Evolutionary conservation across 2,888 invertebrate species (phyloP).

Genomic region (Chrysina gloriosa): DNA sequence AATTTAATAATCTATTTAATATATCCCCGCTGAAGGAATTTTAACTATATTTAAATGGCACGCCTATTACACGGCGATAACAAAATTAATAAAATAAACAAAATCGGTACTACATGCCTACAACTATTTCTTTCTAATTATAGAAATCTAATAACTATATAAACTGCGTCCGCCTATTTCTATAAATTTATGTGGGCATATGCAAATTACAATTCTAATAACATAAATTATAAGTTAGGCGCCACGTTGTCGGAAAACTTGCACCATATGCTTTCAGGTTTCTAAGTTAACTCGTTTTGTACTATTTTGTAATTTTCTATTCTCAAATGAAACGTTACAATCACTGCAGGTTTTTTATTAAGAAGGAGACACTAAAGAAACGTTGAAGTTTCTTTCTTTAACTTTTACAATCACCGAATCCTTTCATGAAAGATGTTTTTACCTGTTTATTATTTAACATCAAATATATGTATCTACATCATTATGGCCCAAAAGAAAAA

Average conservation of each 20-base stretch:
- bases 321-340: no score
- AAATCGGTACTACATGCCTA: not conserved
- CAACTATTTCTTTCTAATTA: not conserved
- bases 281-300: not conserved
- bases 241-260: conserved; percentile 4
- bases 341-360: no score
- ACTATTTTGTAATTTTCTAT: not conserved
- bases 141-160: not conserved
- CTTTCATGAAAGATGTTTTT: no score
- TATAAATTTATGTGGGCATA: conserved; percentile 8
- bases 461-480: no score
- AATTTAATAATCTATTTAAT: not conserved
- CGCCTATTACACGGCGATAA: no score
- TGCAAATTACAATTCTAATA: conserved; percentile 19
- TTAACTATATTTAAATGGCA: not conserved
- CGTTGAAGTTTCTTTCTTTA: no score
- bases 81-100: not conserved
- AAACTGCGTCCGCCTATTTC: not conserved
- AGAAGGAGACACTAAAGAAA: no score
- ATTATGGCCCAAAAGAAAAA: no score
- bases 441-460: no score
- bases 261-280: not conserved
- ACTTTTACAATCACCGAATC: no score
- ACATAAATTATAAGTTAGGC: conserved; percentile 18
- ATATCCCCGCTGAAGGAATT: not conserved